Percentiles rank a stretch among this genome's conserved stretches.
Conservation (phyloP, 2,113 vertebrate genomes). For the Corythornis vintsioides region DNA sequence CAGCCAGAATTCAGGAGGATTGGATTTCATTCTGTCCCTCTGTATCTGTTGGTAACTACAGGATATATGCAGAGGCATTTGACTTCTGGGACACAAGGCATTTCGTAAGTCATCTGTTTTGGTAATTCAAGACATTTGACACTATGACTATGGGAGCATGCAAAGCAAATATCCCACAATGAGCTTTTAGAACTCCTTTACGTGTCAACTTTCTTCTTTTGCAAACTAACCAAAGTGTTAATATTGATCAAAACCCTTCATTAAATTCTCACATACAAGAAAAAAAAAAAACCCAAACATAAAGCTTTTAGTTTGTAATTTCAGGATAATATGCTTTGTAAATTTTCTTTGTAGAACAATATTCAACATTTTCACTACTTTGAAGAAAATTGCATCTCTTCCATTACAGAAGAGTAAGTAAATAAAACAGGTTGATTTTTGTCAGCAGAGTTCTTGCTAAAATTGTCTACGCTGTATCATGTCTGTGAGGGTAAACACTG, state of each 20-base stretch:
- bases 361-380: not conserved
- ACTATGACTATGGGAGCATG: not conserved
- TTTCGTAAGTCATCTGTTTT: conserved; percentile 16
- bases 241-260: not conserved
- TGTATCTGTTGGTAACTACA: not conserved
- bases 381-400: not conserved
- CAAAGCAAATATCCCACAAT: not conserved
- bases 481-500: not conserved
- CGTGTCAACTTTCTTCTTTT: not conserved
- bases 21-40: conserved; percentile 12
- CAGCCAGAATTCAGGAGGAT: not conserved
- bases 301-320: not conserved
- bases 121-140: not conserved
- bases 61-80: not conserved
- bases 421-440: not conserved
- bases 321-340: not conserved
- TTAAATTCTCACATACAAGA: not conserved
- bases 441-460: not conserved
- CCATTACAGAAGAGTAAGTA: not conserved
- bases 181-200: not conserved
- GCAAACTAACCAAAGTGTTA: not conserved
- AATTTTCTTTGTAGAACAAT: not conserved
- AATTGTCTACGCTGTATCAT: conserved; percentile 5
- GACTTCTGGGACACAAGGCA: not conserved
- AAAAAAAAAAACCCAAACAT: not conserved